Percentiles rank a stretch among this genome's conserved stretches.
Evolutionary conservation across 2,888 invertebrate species (phyloP).

Genomic region (Smittia sp.): DNA sequence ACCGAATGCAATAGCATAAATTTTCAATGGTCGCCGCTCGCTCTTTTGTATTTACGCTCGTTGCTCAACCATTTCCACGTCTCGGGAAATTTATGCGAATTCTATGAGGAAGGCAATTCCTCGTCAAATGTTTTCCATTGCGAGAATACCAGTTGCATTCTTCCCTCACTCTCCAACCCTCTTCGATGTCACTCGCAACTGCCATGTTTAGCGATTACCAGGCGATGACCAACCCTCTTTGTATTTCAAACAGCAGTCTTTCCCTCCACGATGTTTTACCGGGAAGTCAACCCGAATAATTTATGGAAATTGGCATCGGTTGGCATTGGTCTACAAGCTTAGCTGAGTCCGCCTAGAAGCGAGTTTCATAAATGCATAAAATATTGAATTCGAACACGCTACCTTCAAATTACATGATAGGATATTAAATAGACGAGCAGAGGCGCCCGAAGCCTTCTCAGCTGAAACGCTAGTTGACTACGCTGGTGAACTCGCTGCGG

Average conservation of each 20-base stretch:
- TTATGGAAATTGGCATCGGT: not conserved
- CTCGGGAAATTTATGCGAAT: not conserved
- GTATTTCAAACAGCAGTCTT: not conserved
- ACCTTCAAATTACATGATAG: not conserved
- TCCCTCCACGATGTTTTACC: not conserved
- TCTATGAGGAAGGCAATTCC: not conserved
- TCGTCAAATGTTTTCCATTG: not conserved
- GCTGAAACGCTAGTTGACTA: not conserved
- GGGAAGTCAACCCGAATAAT: not conserved
- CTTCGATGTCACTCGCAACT: not conserved
- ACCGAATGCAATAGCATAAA: not conserved
- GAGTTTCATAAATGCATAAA: conserved; percentile 20
- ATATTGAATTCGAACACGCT: conserved; percentile 1
- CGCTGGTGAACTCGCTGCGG: not conserved
- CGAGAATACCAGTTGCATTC: not conserved
- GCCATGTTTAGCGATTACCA: not conserved
- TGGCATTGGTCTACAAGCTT: conserved; percentile 9
- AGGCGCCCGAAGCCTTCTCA: not conserved
- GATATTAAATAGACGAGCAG: not conserved
- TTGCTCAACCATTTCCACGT: not conserved
- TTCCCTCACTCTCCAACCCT: not conserved
- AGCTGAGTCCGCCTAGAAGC: not conserved
- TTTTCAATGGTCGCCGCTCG: not conserved
- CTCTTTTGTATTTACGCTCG: not conserved
- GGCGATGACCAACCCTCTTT: conserved; percentile 6